Evolutionary conservation across 2,113 vertebrate species (phyloP), one percentile per base, ranked within the genome.

Genomic region (Nothobranchius kuhntae): DNA sequence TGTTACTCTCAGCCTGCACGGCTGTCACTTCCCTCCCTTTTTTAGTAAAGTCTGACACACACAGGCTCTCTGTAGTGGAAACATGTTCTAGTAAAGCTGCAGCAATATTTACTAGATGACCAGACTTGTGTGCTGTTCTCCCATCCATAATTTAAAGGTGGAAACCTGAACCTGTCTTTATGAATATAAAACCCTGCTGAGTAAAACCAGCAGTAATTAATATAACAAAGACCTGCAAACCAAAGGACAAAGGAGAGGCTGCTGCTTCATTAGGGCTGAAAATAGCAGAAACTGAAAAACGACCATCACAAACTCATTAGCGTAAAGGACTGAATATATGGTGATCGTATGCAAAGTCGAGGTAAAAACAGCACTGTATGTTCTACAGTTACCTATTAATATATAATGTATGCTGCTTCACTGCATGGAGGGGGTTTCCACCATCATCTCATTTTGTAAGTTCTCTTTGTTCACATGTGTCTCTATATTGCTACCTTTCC

Each of bases 81-180:
- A 40, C 30, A 17, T 17, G 13, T 30, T 61, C 14, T 68, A 58
- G 45, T 12, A 44, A 9, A 53, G 63, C 26, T 7, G 36, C 30
- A 36, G 15, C 40, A 44, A 53, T n/a, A 10, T 35, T 44, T 11
- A 44, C 54, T 46, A 51, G 61, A 54, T 58, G 0, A 69, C 6
- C 48, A 26, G 61, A 57, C 51, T 12, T 40, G 35, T 50, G 45
- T 14, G 21, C n/a, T 50, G 30, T 14, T 50, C 12, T 61, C 73
- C 73, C 58, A 60, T 84, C 71, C 75, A 87, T 87, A 64, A 85
- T 85, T 87, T 60, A 83, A 67, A 62, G 21, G 50, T 36, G 51
- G 84, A 78, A 79, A 89, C 78, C 47, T 52, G 69, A 89, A 26
- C 24, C 56, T 21, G 51, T 60, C 26, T 52, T 63, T 80, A 69